Base-by-base conservation (phyloP, 2,888 invertebrate genomes). In the Ornithoptera priamus region DNA sequence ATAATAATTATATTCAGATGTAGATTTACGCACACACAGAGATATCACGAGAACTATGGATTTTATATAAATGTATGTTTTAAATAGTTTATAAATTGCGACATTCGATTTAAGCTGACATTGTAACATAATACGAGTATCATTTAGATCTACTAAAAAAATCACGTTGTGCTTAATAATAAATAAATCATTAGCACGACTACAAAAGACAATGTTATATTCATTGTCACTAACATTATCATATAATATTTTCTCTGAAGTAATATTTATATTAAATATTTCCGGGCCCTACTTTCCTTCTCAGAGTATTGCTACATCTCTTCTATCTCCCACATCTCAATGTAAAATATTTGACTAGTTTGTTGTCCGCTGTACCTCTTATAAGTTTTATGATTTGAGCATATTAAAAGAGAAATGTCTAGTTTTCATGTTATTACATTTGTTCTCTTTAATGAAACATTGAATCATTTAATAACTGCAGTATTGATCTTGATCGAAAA, bases 401-500 rank as follows among this genome's bases (percentile, higher is more conserved):
- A 8, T 39, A 7, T 10, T 39, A 39, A 39, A 36, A 7, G 39
- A 39, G 7, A 39, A 39, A 6, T 39, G 10, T 39, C 39, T 39
- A 10, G 7, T 39, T 39, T 39, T 39, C 10, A 39, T 10, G 7
- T 39, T 8, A 36, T 36, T 20, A 58, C 0, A 1, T 6, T 58
- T 12, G 22, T 12, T 58, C n/a, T 22, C 5, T 12, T 57, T 58
- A 65, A 30, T 65, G 57, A 65, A 42, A 36, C 10, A 65, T 65
- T 39, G 57, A 57, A 42, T 57, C 24, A 42, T 59, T 65, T 22
- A 58, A 39, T 17, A 22, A n/a, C 57, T 59, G 42, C 50, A 24
- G 60, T 66, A 60, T 60, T 66, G 65, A 59, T 59, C 59, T 66
- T 66, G 66, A 66, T 50, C 46, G 66, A 24, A 63, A 68, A 68